Conservation (phyloP, 2,113 vertebrate species). For the zebrafish (Danio rerio) region DNA sequence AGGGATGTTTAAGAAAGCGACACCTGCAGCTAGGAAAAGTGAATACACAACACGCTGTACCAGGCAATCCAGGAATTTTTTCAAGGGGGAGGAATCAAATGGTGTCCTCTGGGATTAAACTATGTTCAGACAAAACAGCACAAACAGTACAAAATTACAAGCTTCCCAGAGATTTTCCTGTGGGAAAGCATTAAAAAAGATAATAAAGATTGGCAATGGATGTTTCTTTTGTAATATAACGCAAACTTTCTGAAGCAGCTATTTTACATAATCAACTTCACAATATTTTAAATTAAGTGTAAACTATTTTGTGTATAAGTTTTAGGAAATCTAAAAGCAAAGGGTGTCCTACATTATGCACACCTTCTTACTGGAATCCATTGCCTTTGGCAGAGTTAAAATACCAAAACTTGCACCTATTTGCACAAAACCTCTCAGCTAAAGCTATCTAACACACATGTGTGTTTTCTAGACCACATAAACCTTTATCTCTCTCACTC, state of each 20-base stretch:
- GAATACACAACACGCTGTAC: conserved; percentile 68
- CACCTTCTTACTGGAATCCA: conserved; percentile 16
- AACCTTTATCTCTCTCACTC: not conserved
- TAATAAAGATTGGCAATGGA: not conserved
- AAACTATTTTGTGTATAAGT: not conserved
- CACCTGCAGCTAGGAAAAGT: conserved; percentile 71
- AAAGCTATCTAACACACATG: not conserved
- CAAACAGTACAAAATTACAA: not conserved
- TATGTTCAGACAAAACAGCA: not conserved
- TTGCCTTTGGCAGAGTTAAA: not conserved
- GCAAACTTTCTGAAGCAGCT: not conserved
- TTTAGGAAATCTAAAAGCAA: not conserved
- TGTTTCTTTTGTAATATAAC: not conserved
- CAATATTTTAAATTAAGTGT: not conserved
- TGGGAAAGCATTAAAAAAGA: no score
- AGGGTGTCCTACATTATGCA: not conserved
- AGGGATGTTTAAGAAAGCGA: conserved; percentile 72
- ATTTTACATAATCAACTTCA: not conserved
- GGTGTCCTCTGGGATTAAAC: conserved; percentile 21
- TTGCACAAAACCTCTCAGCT: not conserved
- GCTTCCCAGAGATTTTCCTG: not conserved
- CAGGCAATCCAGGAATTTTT: conserved; percentile 72
- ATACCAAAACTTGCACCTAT: conserved; percentile 1
- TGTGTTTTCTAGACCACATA: not conserved
- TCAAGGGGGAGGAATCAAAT: conserved; percentile 13